Evolutionary conservation across 2,113 vertebrate species (phyloP).

Genomic region (Eubucco bourcierii): DNA sequence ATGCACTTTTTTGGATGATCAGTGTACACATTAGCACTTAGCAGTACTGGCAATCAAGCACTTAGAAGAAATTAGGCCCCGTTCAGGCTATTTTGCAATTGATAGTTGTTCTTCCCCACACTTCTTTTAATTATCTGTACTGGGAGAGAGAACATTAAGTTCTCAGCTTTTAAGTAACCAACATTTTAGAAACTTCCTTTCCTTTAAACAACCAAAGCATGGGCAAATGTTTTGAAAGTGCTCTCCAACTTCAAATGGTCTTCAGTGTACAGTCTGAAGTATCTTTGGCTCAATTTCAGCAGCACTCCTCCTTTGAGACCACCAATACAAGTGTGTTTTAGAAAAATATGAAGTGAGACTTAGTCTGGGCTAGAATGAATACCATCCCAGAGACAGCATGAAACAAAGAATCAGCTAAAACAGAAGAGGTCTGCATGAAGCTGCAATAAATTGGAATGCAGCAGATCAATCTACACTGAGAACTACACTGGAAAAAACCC

Average conservation of each 20-base stretch:
- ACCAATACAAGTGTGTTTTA: background rate
- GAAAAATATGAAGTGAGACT: background rate
- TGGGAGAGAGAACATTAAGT: background rate
- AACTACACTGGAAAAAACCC: background rate
- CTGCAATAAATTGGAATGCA: background rate
- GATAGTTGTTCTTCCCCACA: background rate
- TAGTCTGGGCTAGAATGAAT: background rate
- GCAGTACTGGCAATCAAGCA: background rate
- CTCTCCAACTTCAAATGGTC: background rate
- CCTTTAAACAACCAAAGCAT: background rate
- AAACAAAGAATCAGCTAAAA: constrained; percentile 1
- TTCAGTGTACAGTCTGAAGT: constrained; percentile 13
- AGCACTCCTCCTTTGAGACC: background rate
- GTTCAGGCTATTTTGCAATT: constrained; percentile 17
- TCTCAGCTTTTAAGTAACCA: background rate
- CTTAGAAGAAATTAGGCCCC: constrained; percentile 8
- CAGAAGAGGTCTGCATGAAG: background rate
- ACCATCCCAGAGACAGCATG: background rate
- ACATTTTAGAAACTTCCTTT: background rate
- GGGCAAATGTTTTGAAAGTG: background rate
- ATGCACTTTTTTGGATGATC: background rate
- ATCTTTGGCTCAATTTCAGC: background rate
- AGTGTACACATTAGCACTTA: background rate
- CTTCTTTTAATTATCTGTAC: background rate
- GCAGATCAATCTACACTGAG: background rate